Percentiles rank a stretch among this genome's conserved stretches.
Evolutionary conservation across 2,888 invertebrate species (phyloP).

Genomic region (Trichopoda pennipes): DNA sequence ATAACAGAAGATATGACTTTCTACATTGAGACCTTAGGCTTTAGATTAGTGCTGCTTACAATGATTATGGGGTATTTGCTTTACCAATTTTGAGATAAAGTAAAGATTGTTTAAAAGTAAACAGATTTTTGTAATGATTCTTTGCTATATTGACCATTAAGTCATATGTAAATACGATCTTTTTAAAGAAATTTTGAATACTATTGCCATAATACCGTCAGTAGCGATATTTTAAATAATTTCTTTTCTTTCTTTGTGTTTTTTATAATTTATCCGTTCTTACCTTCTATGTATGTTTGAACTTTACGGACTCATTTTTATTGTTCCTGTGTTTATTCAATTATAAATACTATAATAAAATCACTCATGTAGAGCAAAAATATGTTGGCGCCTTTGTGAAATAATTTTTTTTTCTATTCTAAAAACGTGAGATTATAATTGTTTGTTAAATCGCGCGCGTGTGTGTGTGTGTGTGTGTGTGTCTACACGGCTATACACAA

Average conservation of each 20-base stretch:
- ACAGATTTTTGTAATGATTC: no score
- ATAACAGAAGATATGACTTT: no score
- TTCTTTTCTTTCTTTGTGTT: not conserved
- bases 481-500: not conserved
- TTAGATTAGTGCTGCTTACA: no score
- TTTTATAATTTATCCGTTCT: not conserved
- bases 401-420: conserved; percentile 4
- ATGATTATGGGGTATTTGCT: no score
- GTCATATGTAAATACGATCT: no score
- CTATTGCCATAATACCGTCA: no score
- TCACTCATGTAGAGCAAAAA: conserved; percentile 24
- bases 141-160: no score
- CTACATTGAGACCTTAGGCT: no score
- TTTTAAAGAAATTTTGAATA: no score
- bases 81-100: no score
- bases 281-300: conserved; percentile 6
- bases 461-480: not conserved
- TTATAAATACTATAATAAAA: conserved; percentile 24
- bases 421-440: not conserved
- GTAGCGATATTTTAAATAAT: no score
- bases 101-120: no score
- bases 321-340: not conserved
- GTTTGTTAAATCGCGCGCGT: not conserved
- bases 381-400: conserved; percentile 30
- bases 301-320: conserved; percentile 3